Conservation (phyloP, 2,888 invertebrate genomes). For the Archips crataeganus region DNA sequence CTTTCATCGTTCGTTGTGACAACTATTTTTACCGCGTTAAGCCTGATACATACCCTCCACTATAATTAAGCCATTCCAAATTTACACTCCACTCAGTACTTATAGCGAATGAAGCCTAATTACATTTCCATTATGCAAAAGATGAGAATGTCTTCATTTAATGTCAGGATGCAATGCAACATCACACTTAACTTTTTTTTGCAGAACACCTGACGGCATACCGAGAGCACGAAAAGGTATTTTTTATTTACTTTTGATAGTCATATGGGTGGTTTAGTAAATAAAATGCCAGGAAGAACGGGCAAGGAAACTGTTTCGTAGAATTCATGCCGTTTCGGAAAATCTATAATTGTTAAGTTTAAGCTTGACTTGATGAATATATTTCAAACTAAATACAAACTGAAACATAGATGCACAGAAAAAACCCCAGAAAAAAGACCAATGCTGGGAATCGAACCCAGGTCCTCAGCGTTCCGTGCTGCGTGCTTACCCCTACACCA, state of each 20-base stretch:
- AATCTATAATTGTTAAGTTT: no score
- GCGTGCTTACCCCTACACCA: no score
- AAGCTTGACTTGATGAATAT: no score
- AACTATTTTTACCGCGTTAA: background rate
- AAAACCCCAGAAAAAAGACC: no score
- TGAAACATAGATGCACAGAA: no score
- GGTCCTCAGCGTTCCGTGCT: no score
- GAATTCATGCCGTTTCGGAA: background rate
- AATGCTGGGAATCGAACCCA: no score
- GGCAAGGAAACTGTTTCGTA: background rate
- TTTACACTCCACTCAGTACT: constrained; percentile 1
- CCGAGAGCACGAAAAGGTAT: constrained; percentile 53
- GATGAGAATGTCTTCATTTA: constrained; percentile 22
- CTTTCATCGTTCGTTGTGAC: constrained; percentile 13
- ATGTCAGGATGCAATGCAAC: constrained; percentile 20
- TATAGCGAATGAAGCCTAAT: constrained; percentile 15
- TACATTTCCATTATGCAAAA: constrained; percentile 28
- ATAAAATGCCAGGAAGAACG: no score
- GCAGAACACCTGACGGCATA: constrained; percentile 52
- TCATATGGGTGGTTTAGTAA: background rate
- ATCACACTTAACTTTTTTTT: constrained; percentile 46
- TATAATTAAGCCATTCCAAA: constrained; percentile 25
- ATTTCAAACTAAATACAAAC: no score
- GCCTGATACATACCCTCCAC: background rate
- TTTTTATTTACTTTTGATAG: constrained; percentile 36